phyloP scores from a whole-genome alignment of 2,888 invertebrate species.

The Orchestes rusci region DNA sequence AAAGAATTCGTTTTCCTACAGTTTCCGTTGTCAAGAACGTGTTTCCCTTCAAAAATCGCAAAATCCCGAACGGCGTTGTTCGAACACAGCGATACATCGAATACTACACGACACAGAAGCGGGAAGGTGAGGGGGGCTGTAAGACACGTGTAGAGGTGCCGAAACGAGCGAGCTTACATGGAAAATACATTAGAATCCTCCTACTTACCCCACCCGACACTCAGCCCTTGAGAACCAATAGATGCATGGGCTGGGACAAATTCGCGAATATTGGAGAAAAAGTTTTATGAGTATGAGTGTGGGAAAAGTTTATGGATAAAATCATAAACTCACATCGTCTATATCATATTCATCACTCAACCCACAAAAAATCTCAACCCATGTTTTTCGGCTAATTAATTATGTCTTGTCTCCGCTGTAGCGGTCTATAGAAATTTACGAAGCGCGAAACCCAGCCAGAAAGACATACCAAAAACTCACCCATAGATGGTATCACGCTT shows the following conservation, averaged over 20 bases:
- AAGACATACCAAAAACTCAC: constrained; percentile 9
- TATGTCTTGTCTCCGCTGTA: not conserved
- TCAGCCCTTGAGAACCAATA: constrained; percentile 7
- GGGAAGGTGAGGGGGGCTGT: constrained; percentile 29
- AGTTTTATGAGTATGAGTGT: too few species aligned
- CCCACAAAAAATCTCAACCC: too few species aligned
- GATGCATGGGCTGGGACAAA: too few species aligned
- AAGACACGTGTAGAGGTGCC: constrained; percentile 46
- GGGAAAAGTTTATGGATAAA: too few species aligned
- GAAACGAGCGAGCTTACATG: constrained; percentile 41
- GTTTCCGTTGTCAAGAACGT: too few species aligned
- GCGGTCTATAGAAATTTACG: constrained; percentile 12
- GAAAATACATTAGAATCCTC: constrained; percentile 44
- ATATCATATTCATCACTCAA: too few species aligned
- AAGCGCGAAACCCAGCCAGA: constrained; percentile 6
- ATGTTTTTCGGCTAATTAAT: constrained; percentile 10
- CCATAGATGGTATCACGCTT: constrained; percentile 18
- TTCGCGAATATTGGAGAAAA: too few species aligned
- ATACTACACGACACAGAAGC: constrained; percentile 12
- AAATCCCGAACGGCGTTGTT: constrained; percentile 13
- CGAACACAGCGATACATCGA: constrained; percentile 17
- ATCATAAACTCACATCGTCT: too few species aligned
- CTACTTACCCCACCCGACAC: constrained; percentile 1
- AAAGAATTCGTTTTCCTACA: too few species aligned
- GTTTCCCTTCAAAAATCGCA: constrained; percentile 11